Conservation (phyloP, 2,888 invertebrate genomes). For the Tinea pellionella region DNA sequence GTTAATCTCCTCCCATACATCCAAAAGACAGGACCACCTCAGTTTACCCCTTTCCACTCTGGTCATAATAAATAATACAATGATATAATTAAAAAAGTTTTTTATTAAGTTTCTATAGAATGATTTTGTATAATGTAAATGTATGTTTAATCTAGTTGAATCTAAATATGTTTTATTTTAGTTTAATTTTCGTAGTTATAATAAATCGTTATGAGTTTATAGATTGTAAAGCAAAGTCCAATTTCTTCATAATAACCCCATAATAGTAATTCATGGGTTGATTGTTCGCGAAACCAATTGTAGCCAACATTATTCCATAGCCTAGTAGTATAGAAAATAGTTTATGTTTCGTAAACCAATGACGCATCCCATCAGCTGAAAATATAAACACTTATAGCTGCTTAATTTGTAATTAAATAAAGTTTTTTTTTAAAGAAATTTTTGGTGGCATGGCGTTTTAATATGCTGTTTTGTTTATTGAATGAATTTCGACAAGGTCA, state of each 20-base stretch:
- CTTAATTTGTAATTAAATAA: too few species aligned
- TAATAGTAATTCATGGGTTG: conserved; percentile 73
- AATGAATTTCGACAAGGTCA: too few species aligned
- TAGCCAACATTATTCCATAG: conserved; percentile 72
- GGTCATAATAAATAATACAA: neutral
- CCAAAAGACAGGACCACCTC: too few species aligned
- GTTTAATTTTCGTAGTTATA: too few species aligned
- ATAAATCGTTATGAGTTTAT: too few species aligned
- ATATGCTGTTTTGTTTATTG: too few species aligned
- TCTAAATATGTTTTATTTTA: too few species aligned
- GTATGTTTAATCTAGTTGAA: conserved; percentile 1
- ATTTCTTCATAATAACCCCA: conserved; percentile 60
- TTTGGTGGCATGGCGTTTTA: too few species aligned
- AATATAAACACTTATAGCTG: conserved; percentile 19
- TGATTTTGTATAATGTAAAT: conserved; percentile 11
- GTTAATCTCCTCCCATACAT: too few species aligned
- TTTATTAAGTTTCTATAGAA: conserved; percentile 3
- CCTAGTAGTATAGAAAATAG: conserved; percentile 72
- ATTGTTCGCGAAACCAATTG: conserved; percentile 74
- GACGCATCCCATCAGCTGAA: conserved; percentile 49
- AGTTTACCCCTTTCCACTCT: neutral
- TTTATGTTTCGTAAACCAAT: conserved; percentile 73
- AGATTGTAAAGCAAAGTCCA: conserved; percentile 38
- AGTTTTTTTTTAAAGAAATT: too few species aligned
- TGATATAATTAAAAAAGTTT: conserved; percentile 20